phyloP scores from a whole-genome alignment of 2,888 invertebrate genomes.

The Chalcosyrphus nemorum region DNA sequence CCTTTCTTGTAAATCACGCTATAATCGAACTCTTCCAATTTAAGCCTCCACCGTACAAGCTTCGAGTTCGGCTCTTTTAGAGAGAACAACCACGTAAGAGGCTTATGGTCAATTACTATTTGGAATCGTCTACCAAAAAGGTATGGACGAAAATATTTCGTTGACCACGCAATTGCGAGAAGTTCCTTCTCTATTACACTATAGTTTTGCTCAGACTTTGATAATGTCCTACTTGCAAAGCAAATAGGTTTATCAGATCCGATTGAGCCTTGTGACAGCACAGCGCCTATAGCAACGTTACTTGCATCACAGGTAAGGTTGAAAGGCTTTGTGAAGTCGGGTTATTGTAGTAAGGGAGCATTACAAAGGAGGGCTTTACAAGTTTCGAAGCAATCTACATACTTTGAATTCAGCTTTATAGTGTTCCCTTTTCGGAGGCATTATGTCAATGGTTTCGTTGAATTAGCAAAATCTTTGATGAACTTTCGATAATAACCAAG shows the following conservation, averaged over 20 bases:
- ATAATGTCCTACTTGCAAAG: slow-evolving; percentile 8
- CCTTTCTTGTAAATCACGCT: background rate
- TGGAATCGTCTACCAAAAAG: background rate
- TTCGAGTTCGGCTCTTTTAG: no score
- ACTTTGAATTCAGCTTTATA: no score
- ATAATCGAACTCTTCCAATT: no score
- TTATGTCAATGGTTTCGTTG: no score
- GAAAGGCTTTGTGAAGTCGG: background rate
- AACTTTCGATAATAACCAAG: no score
- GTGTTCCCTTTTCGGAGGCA: no score
- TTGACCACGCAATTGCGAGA: background rate
- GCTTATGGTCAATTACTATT: background rate
- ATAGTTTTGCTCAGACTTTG: background rate
- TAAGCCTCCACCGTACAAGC: no score
- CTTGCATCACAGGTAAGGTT: background rate
- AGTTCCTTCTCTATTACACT: background rate
- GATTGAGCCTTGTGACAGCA: slow-evolving; percentile 2
- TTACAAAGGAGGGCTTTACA: no score
- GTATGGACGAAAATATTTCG: background rate
- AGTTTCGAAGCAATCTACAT: no score
- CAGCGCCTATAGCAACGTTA: background rate
- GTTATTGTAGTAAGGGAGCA: background rate
- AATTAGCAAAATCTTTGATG: no score
- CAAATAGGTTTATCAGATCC: slow-evolving; percentile 9
- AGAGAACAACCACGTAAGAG: no score